phyloP scores from a whole-genome alignment of 2,113 vertebrate genomes.

The Glareola pratincola region DNA sequence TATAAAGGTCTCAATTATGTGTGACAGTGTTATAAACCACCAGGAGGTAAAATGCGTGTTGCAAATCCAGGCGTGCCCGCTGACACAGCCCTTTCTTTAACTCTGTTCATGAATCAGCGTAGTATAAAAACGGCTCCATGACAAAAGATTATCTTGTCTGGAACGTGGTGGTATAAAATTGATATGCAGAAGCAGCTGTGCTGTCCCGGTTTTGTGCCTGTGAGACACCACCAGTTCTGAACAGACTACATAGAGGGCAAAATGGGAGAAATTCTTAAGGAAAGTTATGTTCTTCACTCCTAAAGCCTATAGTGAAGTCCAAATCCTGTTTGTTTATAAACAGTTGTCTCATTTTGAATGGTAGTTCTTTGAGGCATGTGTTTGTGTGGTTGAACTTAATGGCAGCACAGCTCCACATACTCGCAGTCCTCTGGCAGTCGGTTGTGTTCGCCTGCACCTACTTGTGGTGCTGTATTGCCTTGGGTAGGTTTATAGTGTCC shows the following conservation, averaged over 20 bases:
- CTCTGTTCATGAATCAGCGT: constrained; percentile 20
- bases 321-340: background rate
- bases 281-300: background rate
- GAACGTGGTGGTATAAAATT: background rate
- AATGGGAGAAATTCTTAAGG: background rate
- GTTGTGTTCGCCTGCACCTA: background rate
- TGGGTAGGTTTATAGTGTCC: background rate
- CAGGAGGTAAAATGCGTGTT: background rate
- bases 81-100: background rate
- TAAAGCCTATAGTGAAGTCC: background rate
- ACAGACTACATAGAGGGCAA: background rate
- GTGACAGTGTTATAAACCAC: constrained; percentile 3
- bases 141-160: constrained; percentile 2
- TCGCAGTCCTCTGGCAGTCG: fast-evolving
- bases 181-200: background rate
- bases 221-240: background rate
- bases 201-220: background rate
- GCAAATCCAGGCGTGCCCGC: background rate
- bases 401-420: background rate
- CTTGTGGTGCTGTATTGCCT: background rate
- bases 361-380: fast-evolving
- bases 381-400: background rate
- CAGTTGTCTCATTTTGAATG: background rate
- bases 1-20: constrained; percentile 5
- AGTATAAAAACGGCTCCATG: background rate